Conservation (phyloP, 2,888 invertebrate species). For the Rutpela maculata region DNA sequence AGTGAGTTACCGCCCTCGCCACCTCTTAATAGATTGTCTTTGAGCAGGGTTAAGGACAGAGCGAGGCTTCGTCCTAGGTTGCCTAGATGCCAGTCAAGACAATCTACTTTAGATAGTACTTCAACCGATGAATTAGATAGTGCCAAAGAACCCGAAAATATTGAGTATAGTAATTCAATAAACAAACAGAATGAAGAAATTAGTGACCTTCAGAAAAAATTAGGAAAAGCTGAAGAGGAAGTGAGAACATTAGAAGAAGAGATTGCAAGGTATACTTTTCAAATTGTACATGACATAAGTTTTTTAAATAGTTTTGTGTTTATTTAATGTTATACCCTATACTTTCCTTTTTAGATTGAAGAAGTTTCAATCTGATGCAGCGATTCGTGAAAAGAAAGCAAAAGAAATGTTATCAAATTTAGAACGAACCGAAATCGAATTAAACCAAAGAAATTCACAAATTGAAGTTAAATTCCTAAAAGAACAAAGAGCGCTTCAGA, state of each 20-base stretch:
- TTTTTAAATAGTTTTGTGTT: conserved; percentile 24
- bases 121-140: conserved; percentile 77
- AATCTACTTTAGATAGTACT: conserved; percentile 80
- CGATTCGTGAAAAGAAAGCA: conserved; percentile 83
- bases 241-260: conserved; percentile 83
- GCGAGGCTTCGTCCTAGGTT: conserved; percentile 68
- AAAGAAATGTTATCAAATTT: conserved; percentile 86
- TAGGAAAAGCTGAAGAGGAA: conserved; percentile 79
- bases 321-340: conserved; percentile 17
- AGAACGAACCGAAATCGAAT: conserved; percentile 86
- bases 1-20: conserved; percentile 84
- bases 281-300: not conserved
- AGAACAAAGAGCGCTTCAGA: conserved; percentile 74
- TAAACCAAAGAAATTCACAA: conserved; percentile 83
- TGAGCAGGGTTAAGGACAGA: conserved; percentile 80
- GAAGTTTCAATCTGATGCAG: conserved; percentile 82
- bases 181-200: conserved; percentile 82
- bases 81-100: conserved; percentile 74
- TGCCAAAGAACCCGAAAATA: conserved; percentile 65
- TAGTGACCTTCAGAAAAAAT: conserved; percentile 82
- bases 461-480: conserved; percentile 83
- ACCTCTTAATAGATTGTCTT: conserved; percentile 77
- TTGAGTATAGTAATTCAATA: conserved; percentile 73
- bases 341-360: conserved; percentile 75
- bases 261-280: conserved; percentile 74